Evolutionary conservation across 2,888 invertebrate genomes (phyloP).

Genomic region (Euzetes globulus): DNA sequence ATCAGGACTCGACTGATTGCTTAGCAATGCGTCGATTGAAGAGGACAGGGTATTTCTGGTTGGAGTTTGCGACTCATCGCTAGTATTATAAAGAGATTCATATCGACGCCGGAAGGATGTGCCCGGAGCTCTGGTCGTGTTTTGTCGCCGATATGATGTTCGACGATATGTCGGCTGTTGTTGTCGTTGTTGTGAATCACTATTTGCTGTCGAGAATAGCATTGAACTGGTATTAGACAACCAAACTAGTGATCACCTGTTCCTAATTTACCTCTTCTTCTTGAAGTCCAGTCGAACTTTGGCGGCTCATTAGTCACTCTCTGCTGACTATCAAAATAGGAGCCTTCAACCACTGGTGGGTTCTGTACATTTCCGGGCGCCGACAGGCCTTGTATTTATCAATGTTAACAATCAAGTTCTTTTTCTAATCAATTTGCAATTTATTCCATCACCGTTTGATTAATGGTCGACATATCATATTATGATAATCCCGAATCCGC

Average conservation of each 20-base stretch:
- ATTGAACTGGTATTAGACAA: background rate
- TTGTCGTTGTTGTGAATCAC: constrained; percentile 5
- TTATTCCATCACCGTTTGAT: constrained; percentile 6
- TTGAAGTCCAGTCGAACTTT: background rate
- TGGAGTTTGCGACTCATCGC: background rate
- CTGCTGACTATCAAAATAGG: constrained; percentile 11
- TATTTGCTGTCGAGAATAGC: background rate
- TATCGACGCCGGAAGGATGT: background rate
- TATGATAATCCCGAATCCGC: background rate
- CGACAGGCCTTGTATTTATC: background rate
- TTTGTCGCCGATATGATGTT: background rate
- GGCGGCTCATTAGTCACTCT: background rate
- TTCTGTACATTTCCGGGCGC: background rate
- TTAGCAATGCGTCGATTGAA: background rate
- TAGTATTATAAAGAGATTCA: constrained; percentile 13
- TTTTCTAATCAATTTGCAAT: background rate
- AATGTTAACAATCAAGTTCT: background rate
- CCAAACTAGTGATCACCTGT: background rate
- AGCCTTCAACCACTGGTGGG: background rate
- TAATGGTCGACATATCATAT: background rate
- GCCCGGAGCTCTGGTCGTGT: background rate
- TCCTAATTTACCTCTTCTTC: background rate
- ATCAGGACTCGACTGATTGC: constrained; percentile 15
- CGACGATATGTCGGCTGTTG: background rate
- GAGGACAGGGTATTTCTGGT: background rate